Percentiles rank a stretch among this genome's conserved stretches.
Evolutionary conservation across 2,797 vertebrate species (phyloP).

Genomic region (Semaprochilodus insignis): DNA sequence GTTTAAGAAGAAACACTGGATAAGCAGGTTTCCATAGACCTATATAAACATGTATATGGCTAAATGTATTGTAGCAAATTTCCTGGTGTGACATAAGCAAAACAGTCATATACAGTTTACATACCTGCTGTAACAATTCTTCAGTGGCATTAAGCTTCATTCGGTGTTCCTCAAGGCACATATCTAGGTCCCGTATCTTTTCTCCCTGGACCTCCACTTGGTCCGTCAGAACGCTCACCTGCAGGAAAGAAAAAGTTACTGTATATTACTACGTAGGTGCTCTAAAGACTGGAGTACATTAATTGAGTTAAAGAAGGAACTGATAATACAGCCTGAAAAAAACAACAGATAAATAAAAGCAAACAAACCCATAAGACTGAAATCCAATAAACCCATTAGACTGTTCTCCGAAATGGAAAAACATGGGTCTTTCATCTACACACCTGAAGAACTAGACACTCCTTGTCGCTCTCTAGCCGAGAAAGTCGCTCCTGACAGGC

Average conservation of each 20-base stretch:
- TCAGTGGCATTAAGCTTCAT: slow-evolving; percentile 93
- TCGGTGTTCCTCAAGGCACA: slow-evolving; percentile 91
- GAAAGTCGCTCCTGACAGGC: slow-evolving; percentile 91
- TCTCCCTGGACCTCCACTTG: slow-evolving; percentile 98
- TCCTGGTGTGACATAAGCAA: no score
- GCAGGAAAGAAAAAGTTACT: neutral
- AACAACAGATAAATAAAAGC: neutral
- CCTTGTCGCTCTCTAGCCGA: slow-evolving; percentile 96
- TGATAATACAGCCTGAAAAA: neutral
- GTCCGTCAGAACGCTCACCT: slow-evolving; percentile 97
- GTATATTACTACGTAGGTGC: no score
- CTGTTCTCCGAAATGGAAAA: neutral
- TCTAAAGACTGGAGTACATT: neutral
- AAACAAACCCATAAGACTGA: neutral
- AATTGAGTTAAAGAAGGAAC: no score
- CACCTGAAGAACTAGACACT: slow-evolving; percentile 96
- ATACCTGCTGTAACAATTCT: slow-evolving; percentile 94
- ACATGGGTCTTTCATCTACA: slow-evolving; percentile 38
- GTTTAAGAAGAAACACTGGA: no score
- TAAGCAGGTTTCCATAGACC: no score
- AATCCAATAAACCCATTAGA: neutral
- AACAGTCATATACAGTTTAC: neutral
- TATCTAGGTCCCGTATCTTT: slow-evolving; percentile 95
- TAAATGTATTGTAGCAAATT: neutral
- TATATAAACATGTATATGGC: neutral